A percentile compares a stretch with the other conserved stretches of the same genome.
Conservation (phyloP, 2,888 invertebrate genomes). For the Ferdinandea cuprea region DNA sequence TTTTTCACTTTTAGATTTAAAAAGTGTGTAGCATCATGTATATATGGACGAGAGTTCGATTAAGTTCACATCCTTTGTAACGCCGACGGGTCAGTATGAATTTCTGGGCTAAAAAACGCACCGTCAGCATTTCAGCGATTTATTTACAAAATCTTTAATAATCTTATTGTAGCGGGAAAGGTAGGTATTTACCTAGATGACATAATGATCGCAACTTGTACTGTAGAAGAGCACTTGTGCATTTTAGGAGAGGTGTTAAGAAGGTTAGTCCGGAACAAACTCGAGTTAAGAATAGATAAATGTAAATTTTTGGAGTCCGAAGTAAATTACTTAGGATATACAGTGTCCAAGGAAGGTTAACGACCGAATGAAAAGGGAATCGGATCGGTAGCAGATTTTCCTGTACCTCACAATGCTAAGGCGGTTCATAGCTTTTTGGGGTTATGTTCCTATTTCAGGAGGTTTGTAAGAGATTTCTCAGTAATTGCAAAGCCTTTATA, state of each 20-base stretch:
- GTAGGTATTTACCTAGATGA: constrained; percentile 10
- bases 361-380: neutral
- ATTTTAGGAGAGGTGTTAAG: constrained; percentile 18
- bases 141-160: constrained; percentile 23
- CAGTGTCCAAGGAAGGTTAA: neutral
- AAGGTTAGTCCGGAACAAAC: constrained; percentile 1
- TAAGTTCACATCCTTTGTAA: constrained; percentile 57
- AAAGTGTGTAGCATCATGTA: constrained; percentile 35
- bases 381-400: neutral
- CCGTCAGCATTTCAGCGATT: constrained; percentile 35
- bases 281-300: constrained; percentile 24
- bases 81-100: constrained; percentile 61
- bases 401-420: neutral
- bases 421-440: constrained; percentile 19
- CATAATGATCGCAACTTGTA: constrained; percentile 23
- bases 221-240: constrained; percentile 8
- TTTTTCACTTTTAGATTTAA: constrained; percentile 17
- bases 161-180: constrained; percentile 10
- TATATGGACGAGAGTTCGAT: constrained; percentile 47
- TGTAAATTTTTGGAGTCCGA: neutral
- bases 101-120: constrained; percentile 57
- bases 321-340: constrained; percentile 11
- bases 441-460: constrained; percentile 50
- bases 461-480: constrained; percentile 64
- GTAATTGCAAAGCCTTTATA: constrained; percentile 46